Base-by-base conservation (phyloP, 2,113 vertebrate species). In the Procavia capensis region DNA sequence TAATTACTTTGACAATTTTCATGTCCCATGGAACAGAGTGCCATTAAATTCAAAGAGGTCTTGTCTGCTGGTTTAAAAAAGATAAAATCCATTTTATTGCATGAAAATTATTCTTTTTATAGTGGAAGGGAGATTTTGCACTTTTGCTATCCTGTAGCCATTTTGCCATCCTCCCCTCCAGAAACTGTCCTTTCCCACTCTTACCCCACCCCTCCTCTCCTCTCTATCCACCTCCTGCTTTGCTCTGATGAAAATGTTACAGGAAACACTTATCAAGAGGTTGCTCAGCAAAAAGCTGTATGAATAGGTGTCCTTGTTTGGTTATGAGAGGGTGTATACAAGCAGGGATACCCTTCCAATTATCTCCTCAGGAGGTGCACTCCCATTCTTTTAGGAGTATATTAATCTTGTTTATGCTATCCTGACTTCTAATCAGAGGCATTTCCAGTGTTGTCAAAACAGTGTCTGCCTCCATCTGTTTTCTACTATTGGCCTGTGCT, bases 371-470 rank as follows among this genome's bases (percentile, higher is more conserved):
- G 31, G 76, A 87, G 80, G 80, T 2, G 7, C 13, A 79, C 84
- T 85, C 90, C 87, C 72, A 85, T 88, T 89, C 88, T 96, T 87
- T 83, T 61, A 68, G 63, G 74, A 93, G 57, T 59, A 47, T 84
- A 82, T 81, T 78, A 93, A 93, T 96, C 84, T 94, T 82, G 90
- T 93, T 91, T 95, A 97, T 1, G 45, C 93, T 94, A 66, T 43
- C 45, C 92, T 88, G 66, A 84, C 87, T 96, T 61, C 80, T 93
- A 90, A 96, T 96, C 81, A 87, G 72, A 82, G 92, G 92, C 78
- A 5, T 88, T 94, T 45, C 92, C 87, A 92, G 90, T 87, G 91
- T 94, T 96, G 96, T 96, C 89, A 94, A 93, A 93, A 93, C 87
- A 97, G 63, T 61, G 63, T 87, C 89, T 96, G 93, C 86, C 75